These are phyloP conservation scores for Chrysochloris asiatica DNA, from an alignment of 2,113 vertebrate species.

Conservation along the genomic window DNA sequence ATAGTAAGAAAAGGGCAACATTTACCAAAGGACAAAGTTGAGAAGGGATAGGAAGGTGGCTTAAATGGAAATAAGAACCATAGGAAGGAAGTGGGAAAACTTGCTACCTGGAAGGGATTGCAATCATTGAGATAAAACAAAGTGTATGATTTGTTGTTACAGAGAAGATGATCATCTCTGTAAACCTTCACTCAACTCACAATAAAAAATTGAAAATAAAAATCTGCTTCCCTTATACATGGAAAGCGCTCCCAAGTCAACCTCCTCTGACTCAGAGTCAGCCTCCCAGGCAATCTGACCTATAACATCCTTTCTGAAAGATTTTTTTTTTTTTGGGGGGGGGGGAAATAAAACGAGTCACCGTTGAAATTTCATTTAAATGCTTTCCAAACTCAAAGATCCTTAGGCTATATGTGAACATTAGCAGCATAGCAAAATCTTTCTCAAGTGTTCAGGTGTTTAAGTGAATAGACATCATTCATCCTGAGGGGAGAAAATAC, in stretches of 20 bases:
- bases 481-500: background rate
- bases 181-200: no score
- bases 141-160: no score
- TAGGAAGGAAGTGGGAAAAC: no score
- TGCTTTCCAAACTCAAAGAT: background rate
- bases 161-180: no score
- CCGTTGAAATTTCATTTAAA: constrained; percentile 27
- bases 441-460: background rate
- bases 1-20: no score
- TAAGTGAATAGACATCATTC: background rate
- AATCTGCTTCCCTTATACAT: fast-evolving
- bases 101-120: no score
- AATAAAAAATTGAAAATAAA: no score
- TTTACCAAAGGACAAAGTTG: no score
- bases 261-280: background rate
- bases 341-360: background rate
- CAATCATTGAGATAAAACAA: no score
- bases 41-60: no score
- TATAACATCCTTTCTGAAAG: background rate
- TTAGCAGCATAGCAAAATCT: constrained; percentile 6
- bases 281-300: background rate
- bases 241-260: background rate
- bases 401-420: background rate
- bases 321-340: no score
- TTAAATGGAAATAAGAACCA: no score